A percentile compares a stretch with the other conserved stretches of the same genome.
phyloP scores from a whole-genome alignment of 2,113 vertebrate species.

The Lichenostomus cassidix region DNA sequence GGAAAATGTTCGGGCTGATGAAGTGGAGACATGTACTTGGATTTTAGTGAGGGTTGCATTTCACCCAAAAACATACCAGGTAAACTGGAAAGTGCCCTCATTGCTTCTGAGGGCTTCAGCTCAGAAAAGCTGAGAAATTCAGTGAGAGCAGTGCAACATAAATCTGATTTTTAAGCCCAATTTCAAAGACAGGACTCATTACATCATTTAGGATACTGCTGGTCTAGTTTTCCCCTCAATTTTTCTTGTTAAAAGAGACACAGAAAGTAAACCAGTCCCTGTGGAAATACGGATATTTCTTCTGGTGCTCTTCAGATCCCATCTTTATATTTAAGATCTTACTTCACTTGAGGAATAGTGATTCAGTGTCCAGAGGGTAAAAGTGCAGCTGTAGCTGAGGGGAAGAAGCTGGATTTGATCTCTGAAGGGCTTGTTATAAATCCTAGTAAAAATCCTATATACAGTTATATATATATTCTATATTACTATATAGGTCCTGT shows the following conservation, averaged over 20 bases:
- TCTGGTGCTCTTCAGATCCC: background rate
- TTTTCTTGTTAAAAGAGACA: background rate
- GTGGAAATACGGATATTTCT: background rate
- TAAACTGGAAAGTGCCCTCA: background rate
- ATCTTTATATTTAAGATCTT: background rate
- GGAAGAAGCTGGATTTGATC: background rate
- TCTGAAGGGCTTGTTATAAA: background rate
- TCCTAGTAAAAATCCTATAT: background rate
- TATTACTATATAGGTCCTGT: background rate
- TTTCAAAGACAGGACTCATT: background rate
- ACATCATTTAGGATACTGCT: background rate
- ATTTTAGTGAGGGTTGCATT: background rate
- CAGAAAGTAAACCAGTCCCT: background rate
- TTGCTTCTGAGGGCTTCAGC: background rate
- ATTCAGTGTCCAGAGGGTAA: constrained; percentile 15
- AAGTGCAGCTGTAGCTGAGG: background rate
- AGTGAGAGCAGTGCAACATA: background rate
- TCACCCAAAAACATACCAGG: background rate
- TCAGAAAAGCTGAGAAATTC: background rate
- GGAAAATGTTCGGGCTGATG: background rate
- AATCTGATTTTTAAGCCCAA: background rate
- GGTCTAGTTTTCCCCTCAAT: background rate
- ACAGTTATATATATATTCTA: background rate
- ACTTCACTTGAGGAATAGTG: background rate
- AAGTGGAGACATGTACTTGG: background rate